Base-by-base conservation (phyloP, 2,797 vertebrate species). In the Gymnocypris eckloni region DNA sequence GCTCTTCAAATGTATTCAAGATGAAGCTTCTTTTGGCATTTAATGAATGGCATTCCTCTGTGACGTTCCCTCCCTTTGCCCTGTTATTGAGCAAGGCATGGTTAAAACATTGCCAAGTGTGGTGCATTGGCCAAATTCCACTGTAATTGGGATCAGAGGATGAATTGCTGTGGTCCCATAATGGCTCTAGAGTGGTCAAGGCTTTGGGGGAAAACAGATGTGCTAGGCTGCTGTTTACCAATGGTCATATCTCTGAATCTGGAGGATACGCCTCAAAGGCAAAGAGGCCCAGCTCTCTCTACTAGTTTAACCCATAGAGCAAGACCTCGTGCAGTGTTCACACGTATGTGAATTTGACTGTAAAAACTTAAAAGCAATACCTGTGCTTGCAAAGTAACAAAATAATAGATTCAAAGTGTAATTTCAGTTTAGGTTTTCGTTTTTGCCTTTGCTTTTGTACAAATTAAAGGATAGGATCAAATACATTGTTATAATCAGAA, bases 101-200 rank as follows among this genome's bases (percentile, higher is more conserved):
- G 86, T 89, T 94, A 90, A 93, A 94, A 91, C 88, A 84, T 86
- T 88, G 79, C 83, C 89, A 88, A 91, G 86, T 92, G 90, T 88
- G 87, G 87, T 86, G 89, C 86, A 84, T 86, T 89, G 82, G 87
- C 90, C 88, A 91, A 89, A 93, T 93, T 92, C 90, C 89, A 87
- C 81, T 88, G 88, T 95, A 93, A 94, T 93, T 94, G 91, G 92
- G 91, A 93, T 91, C 93, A 92, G 91, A 92, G 90, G 88, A 89
- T 86, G 82, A 92, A 92, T 90, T 78, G 77, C 89, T 87, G 82
- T 81, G 90, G 89, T 93, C 88, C 88, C 89, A 81, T 93, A 92
- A 93, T 90, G 87, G 87, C 88, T 64, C 78, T 80, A 71, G 78
- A 90, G 86, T 84, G 87, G 88, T 69, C 86, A 89, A 72, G 79